A percentile compares a stretch with the other conserved stretches of the same genome.
Evolutionary conservation across 64 coral and sea anemone species (phyloP).

Genomic region (Acropora tenuis): DNA sequence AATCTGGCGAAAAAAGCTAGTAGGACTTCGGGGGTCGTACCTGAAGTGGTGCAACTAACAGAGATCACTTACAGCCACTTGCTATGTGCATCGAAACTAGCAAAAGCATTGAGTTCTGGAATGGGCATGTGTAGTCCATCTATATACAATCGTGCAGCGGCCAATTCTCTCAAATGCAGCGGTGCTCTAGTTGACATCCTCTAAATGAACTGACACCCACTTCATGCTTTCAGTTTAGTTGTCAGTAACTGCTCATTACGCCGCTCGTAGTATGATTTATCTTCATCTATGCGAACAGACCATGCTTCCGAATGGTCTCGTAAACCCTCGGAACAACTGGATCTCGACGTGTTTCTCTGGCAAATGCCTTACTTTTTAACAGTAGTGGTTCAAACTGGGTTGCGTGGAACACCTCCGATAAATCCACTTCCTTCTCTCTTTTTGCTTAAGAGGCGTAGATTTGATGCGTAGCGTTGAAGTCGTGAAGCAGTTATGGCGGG

Average conservation of each 20-base stretch:
- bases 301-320: constrained; percentile 39
- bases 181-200: constrained; percentile 19
- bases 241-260: background rate
- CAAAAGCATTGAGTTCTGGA: constrained; percentile 13
- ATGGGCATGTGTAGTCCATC: constrained; percentile 24
- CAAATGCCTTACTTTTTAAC: constrained; percentile 19
- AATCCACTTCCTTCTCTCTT: constrained; percentile 32
- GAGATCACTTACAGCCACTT: constrained; percentile 64
- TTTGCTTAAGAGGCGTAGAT: constrained; percentile 30
- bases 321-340: constrained; percentile 8
- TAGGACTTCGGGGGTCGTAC: constrained; percentile 64
- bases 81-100: constrained; percentile 51
- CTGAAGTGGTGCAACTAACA: constrained; percentile 49
- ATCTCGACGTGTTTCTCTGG: constrained; percentile 56
- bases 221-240: constrained; percentile 21
- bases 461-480: constrained; percentile 2
- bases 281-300: constrained; percentile 18
- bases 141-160: constrained; percentile 41
- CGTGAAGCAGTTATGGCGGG: constrained; percentile 4
- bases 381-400: constrained; percentile 49
- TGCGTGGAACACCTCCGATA: constrained; percentile 52
- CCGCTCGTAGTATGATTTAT: constrained; percentile 22
- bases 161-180: constrained; percentile 30
- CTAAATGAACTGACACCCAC: constrained; percentile 36
- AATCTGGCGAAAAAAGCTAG: constrained; percentile 63